Evolutionary conservation across 2,888 invertebrate species (phyloP).

Genomic region (Cephus pulcher): DNA sequence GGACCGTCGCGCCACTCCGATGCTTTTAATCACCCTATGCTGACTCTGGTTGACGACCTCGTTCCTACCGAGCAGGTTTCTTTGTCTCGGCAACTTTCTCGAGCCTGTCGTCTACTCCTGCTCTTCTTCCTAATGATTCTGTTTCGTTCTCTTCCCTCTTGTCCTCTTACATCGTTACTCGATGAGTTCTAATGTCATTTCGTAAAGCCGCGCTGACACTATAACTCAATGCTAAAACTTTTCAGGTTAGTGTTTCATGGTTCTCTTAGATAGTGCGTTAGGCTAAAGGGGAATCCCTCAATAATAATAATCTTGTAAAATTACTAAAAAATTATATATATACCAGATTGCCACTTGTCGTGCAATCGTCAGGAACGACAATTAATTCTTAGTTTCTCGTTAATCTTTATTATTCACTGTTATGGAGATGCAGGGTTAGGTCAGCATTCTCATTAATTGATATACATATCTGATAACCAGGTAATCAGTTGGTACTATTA

Average conservation of each 20-base stretch:
- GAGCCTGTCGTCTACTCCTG: neutral
- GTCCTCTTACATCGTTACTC: neutral
- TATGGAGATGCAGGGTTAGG: slow-evolving; percentile 30
- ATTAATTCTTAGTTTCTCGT: no score
- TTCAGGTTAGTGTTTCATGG: neutral
- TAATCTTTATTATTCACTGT: neutral
- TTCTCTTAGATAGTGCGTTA: neutral
- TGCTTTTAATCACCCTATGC: slow-evolving; percentile 38
- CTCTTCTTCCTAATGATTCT: neutral
- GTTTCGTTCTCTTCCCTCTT: neutral
- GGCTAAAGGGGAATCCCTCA: neutral
- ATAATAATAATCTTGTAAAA: neutral
- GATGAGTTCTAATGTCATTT: neutral
- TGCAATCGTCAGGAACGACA: no score
- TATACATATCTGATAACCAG: slow-evolving; percentile 32
- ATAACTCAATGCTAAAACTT: neutral
- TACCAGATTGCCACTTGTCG: neutral
- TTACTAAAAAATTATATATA: neutral
- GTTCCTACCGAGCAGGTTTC: slow-evolving; percentile 38
- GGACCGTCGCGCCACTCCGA: neutral
- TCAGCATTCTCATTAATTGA: slow-evolving; percentile 38
- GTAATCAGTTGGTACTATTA: slow-evolving; percentile 51
- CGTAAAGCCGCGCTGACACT: neutral
- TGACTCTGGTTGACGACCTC: slow-evolving; percentile 50
- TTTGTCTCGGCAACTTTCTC: slow-evolving; percentile 38